Base-by-base conservation (phyloP, 2,113 vertebrate species). In the Andinoacara biseriatus region DNA sequence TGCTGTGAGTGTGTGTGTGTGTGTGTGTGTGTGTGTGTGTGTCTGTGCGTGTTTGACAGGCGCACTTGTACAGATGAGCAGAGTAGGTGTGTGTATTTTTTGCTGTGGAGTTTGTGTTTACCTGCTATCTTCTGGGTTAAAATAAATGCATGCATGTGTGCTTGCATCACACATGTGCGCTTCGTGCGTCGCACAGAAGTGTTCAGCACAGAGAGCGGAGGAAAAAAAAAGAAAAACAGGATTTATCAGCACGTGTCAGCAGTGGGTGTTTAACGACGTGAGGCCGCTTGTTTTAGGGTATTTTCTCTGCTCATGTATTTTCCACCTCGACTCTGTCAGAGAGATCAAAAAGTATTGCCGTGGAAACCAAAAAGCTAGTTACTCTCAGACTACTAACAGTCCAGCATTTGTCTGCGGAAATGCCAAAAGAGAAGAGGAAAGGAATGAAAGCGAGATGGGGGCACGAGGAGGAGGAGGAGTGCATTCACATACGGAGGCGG, bases 391-490 rank as follows among this genome's bases (percentile, higher is more conserved):
- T 60, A 31, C 38, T 40, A 69, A 58, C 56, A n/a, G 83, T 88
- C 78, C 81, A 54, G 62, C 65, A 46, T 79, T 82, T 67, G 76
- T 86, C 78, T 74, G 81, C 49, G 18, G 84, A 86, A 83, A 80
- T 24, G 76, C 78, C 78, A 80, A 86, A 89, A 63, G 60, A 69
- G 63, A 52, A 58, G 87, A 81, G 60, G 69, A 74, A 80, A 18
- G 78, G 56, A 85, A 83, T 76, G 57, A 85, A 90, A 81, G 82
- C 15, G 24, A 80, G 80, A 83, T 72, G 81, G 77, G 65, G 87
- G 85, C 58, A 91, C n/a, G 81, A 89, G 87, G 76, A 89, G 87
- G 82, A 89, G 80, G 81, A 86, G 81, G 86, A 86, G 88, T 86
- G 90, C 65, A 84, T 86, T 84, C 69, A 52, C 82, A 83, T 89